Base-by-base conservation (phyloP, 2,888 invertebrate genomes). In the Polietes domitor region DNA sequence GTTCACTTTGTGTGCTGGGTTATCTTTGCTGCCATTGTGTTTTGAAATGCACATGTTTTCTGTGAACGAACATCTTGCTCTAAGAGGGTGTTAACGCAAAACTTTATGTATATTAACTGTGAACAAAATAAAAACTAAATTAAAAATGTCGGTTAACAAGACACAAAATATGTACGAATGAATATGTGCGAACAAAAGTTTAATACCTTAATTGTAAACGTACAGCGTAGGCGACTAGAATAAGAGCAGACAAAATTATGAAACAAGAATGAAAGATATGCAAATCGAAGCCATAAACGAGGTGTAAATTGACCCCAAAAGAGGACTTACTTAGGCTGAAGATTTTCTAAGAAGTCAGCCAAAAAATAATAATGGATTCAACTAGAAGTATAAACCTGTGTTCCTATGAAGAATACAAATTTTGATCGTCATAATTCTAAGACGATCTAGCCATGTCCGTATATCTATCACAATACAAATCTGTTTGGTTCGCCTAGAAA, bases 161-260 rank as follows among this genome's bases (percentile, higher is more conserved):
- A 58, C 4, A 26, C 58, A 24, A 12, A 58, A 58, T 58, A 21
- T 26, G 10, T 24, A 24, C 24, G 5, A 32, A 7, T 32, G 3
- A n/a, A 50, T 12, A 26, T 26, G 15, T n/a, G n/a, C 47, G 4
- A 24, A 58, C 19, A 7, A 47, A 47, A 24, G 58, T 58, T 63
- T 50, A 37, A n/a, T 53, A 0, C 12, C 12, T 32, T 63, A 63
- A 72, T 53, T 75, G 24, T 50, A 71, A 70, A n/a, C n/a, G n/a
- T 4, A 53, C 50, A 75, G 19, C 19, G 4, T 0, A 15, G 0
- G 2, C 26, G 2, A 53, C 63, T 80, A 12, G 2, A 37, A 12
- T 47, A 50, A 17, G 28, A 32, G 7, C 7, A 2, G 21, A 28
- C 7, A 12, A 53, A n/a, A n/a, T n/a, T n/a, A n/a, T n/a, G n/a